Base-by-base conservation (phyloP, 2,113 vertebrate genomes). In the Galeopterus variegatus region DNA sequence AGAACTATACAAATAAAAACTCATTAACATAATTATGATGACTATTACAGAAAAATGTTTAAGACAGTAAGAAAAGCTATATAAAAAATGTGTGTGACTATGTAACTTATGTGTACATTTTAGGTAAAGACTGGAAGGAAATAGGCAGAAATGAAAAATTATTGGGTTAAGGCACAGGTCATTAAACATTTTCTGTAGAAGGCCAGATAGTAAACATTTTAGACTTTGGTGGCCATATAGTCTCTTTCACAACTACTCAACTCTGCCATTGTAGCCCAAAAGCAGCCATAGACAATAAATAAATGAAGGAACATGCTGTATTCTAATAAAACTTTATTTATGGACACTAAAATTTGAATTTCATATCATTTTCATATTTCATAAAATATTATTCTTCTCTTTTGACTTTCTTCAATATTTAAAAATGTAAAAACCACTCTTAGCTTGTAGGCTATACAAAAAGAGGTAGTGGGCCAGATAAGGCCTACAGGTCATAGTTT, bases 1-100 rank as follows among this genome's bases (percentile, higher is more conserved):
- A 91, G 62, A 28, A 82, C 48, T 11, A 88, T 15, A 87, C 4
- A 87, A 87, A 80, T 81, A 77, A 14, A 41, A 73, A 12, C 58
- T 90, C n/a, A n/a, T 86, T 95, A 80, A 95, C 76, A 54, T 76
- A 80, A 45, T 73, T 82, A 73, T 6, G 26, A 70, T 73, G 52
- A 84, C 85, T 85, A 80, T 77, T 67, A 93, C 7, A 65, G 62
- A 60, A 70, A 80, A 88, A n/a, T 21, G 23, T 76, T 92, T 69
- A 62, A 15, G 36, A 88, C 54, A 75, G 58, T 80, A 6, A 84
- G 65, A 95, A 86, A 58, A 52, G 18, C 3, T 64, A 1, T 36
- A 10, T 41, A 50, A 89, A 54, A 88, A 54, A 64, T n/a, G 10
- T 76, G 7, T 50, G 18, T 3, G 14, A 24, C 21, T n/a, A n/a